Base-by-base conservation (phyloP, 1,140 invertebrate genomes). In the Camponotus vicinus region DNA sequence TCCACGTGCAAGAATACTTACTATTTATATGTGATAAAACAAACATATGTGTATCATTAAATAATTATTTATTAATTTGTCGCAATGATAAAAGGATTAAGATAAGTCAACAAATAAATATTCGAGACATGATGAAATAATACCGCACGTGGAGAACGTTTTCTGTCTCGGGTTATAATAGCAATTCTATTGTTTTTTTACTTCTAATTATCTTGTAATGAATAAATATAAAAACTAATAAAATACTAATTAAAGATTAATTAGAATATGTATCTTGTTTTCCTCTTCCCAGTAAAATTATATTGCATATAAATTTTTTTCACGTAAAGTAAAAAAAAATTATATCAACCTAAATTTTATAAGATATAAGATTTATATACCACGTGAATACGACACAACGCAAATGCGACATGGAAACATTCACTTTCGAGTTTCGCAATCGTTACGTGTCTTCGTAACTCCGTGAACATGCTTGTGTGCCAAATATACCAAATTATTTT, bases 351-450 rank as follows among this genome's bases (percentile, higher is more conserved):
- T 42, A 59, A 32, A 76, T 42, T 52, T 52, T 8, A 4, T 40
- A 76, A 76, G n/a, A n/a, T n/a, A n/a, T n/a, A n/a, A n/a, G n/a
- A n/a, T n/a, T n/a, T n/a, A n/a, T n/a, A 61, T 76, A 76, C 15
- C 52, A 34, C 7, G 1, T 8, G 3, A 13, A 45, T 5, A 49
- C 9, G 2, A 45, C 18, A 55, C 1, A 75, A 75, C 49, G 49
- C 11, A 59, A 75, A 11, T 57, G 7, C 42, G 55, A 61, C n/a
- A 59, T 42, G 34, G 13, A 75, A 52, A 5, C 34, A 18, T 76
- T 76, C 21, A 76, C 73, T 76, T 76, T 76, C 73, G n/a, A 61
- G 37, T 76, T 76, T 76, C 55, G n/a, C 8, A 76, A 76, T 40
- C 21, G n/a, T 76, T 76, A 76, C 73, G 37, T 76, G 21, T 61